Base-by-base conservation (phyloP, 2,113 vertebrate genomes). In the Marmota flaviventris region DNA sequence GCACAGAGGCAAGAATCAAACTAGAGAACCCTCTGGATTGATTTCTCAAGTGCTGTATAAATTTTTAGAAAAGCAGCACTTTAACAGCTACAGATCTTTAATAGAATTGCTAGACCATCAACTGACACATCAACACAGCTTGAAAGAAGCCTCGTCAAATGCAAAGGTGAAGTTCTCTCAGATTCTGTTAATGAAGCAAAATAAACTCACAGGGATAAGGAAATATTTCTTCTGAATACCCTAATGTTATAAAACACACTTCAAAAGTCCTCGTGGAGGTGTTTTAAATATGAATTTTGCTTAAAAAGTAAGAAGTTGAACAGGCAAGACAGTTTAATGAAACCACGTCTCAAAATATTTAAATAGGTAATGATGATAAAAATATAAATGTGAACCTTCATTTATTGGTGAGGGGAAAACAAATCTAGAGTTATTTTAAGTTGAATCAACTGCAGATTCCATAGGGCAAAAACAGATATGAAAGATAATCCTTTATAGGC, bases 41-140 rank as follows among this genome's bases (percentile, higher is more conserved):
- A 91, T 94, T 93, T 97, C 95, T 86, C 85, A 96, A 58, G 27
- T 79, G 42, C 42, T 78, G 13, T 78, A 86, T 79, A 27, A 56
- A 65, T 83, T 95, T 94, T 93, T 87, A 95, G n/a, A 56, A 95
- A 85, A 96, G 83, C 0, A 83, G 7, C 13, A 61, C 37, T 96
- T 97, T 58, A 73, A 58, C 32, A 95, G 45, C 56, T 89, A 65
- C 69, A 76, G 5, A 65, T 93, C 67, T 89, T 95, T 96, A 89
- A 91, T 90, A 61, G 85, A 96, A 53, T 93, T 97, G 53, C 56
- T 93, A 91, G 67, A 81, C 69, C 75, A 83, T 97, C 93, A 94
- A 24, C 48, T 88, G 56, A 89, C 37, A 56, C 72, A 76, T 75
- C 89, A 94, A 83, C 27, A 94, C 13, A 72, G 42, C 63, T 91